Evolutionary conservation across 2,797 vertebrate genomes (phyloP).

Genomic region (Sebastes hubbsi): DNA sequence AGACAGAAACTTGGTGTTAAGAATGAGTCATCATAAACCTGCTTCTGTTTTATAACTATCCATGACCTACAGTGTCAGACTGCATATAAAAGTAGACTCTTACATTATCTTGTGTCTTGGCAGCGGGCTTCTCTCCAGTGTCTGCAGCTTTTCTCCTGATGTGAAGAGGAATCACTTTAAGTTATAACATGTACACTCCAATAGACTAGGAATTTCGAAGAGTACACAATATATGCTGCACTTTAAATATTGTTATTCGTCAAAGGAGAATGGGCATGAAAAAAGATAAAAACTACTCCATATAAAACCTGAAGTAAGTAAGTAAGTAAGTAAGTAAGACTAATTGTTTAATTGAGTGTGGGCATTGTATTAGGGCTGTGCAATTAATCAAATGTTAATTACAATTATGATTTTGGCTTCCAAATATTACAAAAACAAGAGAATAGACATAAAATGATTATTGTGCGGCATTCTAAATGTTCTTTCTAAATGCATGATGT

Average conservation of each 20-base stretch:
- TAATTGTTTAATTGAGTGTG: background rate
- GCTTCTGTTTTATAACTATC: background rate
- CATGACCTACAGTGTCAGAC: background rate
- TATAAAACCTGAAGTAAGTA: background rate
- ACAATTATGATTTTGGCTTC: no score
- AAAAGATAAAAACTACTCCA: background rate
- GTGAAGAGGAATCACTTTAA: background rate
- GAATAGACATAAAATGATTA: no score
- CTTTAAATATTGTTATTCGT: background rate
- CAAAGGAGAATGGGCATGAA: background rate
- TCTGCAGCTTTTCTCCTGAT: conserved; percentile 84
- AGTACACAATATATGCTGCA: background rate
- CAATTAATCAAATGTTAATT: no score
- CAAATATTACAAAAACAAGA: no score
- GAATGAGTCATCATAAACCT: conserved; percentile 34
- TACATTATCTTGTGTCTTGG: conserved; percentile 81
- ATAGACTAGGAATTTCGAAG: background rate
- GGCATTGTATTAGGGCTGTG: background rate
- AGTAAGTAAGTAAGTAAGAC: background rate
- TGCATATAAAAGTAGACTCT: conserved; percentile 26
- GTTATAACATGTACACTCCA: background rate
- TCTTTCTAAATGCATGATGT: no score
- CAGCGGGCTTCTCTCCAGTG: conserved; percentile 75
- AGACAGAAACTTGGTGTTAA: conserved; percentile 31
- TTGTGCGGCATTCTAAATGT: no score